A percentile compares a stretch with the other conserved stretches of the same genome.
These are phyloP conservation scores for Diplogasteroides magnus DNA, from an alignment of 1,140 invertebrate species.

Conservation along the genomic window DNA sequence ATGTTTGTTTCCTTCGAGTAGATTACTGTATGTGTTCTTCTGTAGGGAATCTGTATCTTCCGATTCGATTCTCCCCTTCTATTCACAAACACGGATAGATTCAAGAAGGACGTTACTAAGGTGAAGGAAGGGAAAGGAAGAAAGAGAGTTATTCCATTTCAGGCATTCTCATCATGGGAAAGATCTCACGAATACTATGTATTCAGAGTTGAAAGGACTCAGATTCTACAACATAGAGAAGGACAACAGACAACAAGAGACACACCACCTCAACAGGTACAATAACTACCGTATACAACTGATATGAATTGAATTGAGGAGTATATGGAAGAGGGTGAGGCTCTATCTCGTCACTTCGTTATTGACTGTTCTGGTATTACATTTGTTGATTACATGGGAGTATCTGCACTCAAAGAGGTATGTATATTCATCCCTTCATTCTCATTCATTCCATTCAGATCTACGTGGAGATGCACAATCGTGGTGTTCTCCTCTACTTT, in stretches of 20 bases:
- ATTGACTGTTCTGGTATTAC: slow-evolving; percentile 56
- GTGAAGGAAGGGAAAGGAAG: slow-evolving; percentile 21
- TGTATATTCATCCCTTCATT: background rate
- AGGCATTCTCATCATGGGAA: slow-evolving; percentile 10
- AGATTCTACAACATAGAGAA: too few relatives aligned
- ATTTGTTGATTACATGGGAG: slow-evolving; percentile 54
- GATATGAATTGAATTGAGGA: background rate
- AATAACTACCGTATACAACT: too few relatives aligned
- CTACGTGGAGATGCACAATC: slow-evolving; percentile 34
- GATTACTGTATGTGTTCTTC: background rate
- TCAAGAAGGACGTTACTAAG: slow-evolving; percentile 46
- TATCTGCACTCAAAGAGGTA: slow-evolving; percentile 50
- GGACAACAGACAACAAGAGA: too few relatives aligned
- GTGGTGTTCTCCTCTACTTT: slow-evolving; percentile 46
- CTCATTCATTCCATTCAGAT: slow-evolving; percentile 23
- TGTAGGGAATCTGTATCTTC: slow-evolving; percentile 52
- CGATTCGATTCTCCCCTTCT: slow-evolving; percentile 52
- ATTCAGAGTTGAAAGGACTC: slow-evolving; percentile 13
- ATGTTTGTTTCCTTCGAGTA: slow-evolving; percentile 22
- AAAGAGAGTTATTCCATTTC: background rate
- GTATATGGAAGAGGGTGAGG: background rate
- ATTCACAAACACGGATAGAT: slow-evolving; percentile 53
- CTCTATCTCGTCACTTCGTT: slow-evolving; percentile 41
- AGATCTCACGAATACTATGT: slow-evolving; percentile 29
- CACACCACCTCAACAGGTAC: too few relatives aligned